Percentiles rank a stretch among this genome's conserved stretches.
phyloP scores from a whole-genome alignment of 2,888 invertebrate genomes.

The Dicycla oo region DNA sequence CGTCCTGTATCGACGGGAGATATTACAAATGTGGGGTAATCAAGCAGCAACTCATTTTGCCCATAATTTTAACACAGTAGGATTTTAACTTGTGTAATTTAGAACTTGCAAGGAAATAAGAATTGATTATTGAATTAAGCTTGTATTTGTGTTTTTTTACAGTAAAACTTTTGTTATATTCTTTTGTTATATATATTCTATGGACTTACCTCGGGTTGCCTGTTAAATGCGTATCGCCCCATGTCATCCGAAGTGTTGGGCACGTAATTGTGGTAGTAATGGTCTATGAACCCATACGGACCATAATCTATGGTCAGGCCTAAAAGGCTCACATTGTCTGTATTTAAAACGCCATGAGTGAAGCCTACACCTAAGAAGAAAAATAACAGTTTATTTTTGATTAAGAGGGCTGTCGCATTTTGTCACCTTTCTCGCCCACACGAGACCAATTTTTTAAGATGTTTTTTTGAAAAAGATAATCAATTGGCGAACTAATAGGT shows the following conservation, averaged over 20 bases:
- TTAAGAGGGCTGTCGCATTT: too few relatives aligned
- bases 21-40: neutral
- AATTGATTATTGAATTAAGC: too few relatives aligned
- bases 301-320: constrained; percentile 93
- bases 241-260: constrained; percentile 85
- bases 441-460: too few relatives aligned
- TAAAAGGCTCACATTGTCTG: constrained; percentile 91
- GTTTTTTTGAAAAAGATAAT: too few relatives aligned
- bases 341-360: constrained; percentile 92
- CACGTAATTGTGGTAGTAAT: constrained; percentile 79
- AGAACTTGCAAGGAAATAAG: neutral
- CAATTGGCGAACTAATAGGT: too few relatives aligned
- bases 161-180: neutral
- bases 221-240: constrained; percentile 82
- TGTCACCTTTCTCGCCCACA: too few relatives aligned
- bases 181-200: too few relatives aligned
- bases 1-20: too few relatives aligned
- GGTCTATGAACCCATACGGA: constrained; percentile 88
- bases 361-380: constrained; percentile 84
- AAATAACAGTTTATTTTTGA: neutral
- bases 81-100: neutral
- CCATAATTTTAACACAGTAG: neutral
- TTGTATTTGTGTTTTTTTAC: neutral
- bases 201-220: constrained; percentile 79
- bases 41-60: neutral